Evolutionary conservation across 2,113 vertebrate species (phyloP), one percentile per base, ranked within the genome.

Genomic region (Osmerus eperlanus): DNA sequence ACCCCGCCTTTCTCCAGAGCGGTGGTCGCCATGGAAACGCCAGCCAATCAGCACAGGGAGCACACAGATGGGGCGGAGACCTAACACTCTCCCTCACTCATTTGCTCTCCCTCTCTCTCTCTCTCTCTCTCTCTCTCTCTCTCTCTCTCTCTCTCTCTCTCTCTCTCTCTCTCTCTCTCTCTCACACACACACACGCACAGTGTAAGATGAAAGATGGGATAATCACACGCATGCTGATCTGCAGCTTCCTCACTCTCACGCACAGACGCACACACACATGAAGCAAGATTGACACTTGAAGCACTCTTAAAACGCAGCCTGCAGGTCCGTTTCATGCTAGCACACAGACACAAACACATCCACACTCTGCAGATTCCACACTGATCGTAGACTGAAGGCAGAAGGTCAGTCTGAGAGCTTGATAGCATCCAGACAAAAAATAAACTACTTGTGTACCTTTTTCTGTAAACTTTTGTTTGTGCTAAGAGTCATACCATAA

Each of bases 11-110:
- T 25, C 71, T 61, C 70, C 70, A 62, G 72, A 74, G 71, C 78
- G 58, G 1, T 71, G 41, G 65, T 83, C 76, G 36, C 79, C 79
- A 81, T 83, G 76, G 79, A 76, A 85, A 87, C 80, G 8, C 61
- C 63, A 70, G 77, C 78, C 81, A 84, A 82, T 87, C 67, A 67
- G 74, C 56, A 61, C 66, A 41, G 59, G 69, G 74, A 70, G 68
- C 59, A 67, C 63, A 71, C 51, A 65, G 58, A 81, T 52, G 70
- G 77, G 83, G 79, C 76, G 76, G 83, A 74, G 73, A 76, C 29
- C 16, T 29, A 72, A 36, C 69, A 36, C 76, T 77, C 74, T 72
- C 61, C 18, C 21, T 51, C 18, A 5, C 41, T 25, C 55, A 51
- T 36, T 32, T 28, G 36, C 32, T 70, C 68, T 71, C 7, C 11